Conservation (phyloP, 2,888 invertebrate genomes). For the Flexamia atlantica region DNA sequence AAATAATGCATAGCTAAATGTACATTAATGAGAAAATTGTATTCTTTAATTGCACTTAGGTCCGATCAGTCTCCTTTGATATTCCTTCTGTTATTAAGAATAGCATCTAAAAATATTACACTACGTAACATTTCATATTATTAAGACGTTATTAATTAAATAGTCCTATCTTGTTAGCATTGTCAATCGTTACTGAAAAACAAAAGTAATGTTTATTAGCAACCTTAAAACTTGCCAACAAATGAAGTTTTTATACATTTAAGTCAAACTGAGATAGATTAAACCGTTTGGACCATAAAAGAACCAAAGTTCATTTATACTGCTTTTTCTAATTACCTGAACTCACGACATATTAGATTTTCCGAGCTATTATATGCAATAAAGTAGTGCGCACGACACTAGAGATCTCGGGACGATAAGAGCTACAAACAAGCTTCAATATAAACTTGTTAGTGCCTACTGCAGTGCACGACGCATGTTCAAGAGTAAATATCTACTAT, state of each 20-base stretch:
- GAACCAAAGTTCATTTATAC: conserved; percentile 21
- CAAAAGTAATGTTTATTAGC: too few species aligned
- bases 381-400: conserved; percentile 16
- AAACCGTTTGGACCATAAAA: not conserved
- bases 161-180: too few species aligned
- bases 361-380: conserved; percentile 40
- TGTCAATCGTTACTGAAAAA: too few species aligned
- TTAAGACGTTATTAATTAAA: too few species aligned
- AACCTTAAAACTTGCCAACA: not conserved
- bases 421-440: not conserved
- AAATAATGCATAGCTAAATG: too few species aligned
- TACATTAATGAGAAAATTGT: too few species aligned
- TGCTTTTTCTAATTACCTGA: conserved; percentile 40
- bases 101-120: too few species aligned
- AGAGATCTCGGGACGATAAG: not conserved
- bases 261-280: not conserved
- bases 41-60: too few species aligned
- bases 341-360: conserved; percentile 25
- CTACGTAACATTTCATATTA: too few species aligned
- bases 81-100: too few species aligned
- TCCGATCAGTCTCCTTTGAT: too few species aligned
- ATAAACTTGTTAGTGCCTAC: conserved; percentile 11
- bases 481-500: not conserved
- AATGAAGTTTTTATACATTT: not conserved
- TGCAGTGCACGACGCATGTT: not conserved